phyloP scores from a whole-genome alignment of 35 echinoderm and acorn worm species.

The Stichopus chloronotus region DNA sequence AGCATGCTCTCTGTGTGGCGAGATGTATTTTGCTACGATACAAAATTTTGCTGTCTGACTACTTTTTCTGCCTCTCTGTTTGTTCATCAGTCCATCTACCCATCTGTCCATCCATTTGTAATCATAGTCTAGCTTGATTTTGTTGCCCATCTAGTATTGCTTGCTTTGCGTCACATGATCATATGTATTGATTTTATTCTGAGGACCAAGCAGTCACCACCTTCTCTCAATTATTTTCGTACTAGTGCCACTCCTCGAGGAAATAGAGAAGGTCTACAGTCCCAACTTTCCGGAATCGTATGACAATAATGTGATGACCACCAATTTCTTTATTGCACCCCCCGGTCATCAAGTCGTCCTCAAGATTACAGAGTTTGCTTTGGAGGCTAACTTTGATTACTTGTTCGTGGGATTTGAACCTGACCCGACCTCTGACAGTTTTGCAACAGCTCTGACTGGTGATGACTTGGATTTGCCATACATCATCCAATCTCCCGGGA shows the following conservation, averaged over 20 bases:
- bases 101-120: no score
- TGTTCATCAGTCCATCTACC: no score
- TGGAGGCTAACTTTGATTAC: neutral
- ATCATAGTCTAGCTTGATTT: no score
- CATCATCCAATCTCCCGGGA: neutral
- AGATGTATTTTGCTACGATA: no score
- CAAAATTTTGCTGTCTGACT: no score
- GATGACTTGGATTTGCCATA: constrained; percentile 6
- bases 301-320: neutral
- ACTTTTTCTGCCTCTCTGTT: no score
- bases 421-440: neutral
- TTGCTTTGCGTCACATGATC: no score
- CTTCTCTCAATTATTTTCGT: no score
- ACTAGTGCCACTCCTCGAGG: neutral
- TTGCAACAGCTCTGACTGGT: neutral
- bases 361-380: neutral
- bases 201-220: no score
- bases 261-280: neutral
- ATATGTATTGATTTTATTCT: no score
- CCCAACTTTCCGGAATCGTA: constrained; percentile 11
- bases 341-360: neutral
- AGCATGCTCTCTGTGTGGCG: no score
- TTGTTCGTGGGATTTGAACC: neutral
- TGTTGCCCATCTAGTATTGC: no score
- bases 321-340: neutral